Evolutionary conservation across 2,888 invertebrate species (phyloP).

Genomic region (Ganaspis brasiliensis): DNA sequence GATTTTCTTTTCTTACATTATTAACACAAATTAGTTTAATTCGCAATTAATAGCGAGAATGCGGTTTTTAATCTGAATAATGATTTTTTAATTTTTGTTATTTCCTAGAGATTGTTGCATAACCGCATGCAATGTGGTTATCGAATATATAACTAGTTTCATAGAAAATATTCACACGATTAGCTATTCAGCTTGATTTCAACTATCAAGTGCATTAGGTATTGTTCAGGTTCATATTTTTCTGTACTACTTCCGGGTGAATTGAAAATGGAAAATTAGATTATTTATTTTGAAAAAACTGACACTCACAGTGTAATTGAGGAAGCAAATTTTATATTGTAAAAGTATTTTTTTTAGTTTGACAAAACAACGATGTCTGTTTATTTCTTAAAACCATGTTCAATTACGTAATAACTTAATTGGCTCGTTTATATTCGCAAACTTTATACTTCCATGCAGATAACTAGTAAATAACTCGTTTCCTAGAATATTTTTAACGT

Average conservation of each 20-base stretch:
- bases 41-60: background rate
- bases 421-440: slow-evolving; percentile 2
- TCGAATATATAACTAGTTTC: slow-evolving; percentile 47
- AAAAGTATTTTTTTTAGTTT: background rate
- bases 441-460: background rate
- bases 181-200: background rate
- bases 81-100: slow-evolving; percentile 44
- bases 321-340: slow-evolving; percentile 1
- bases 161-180: slow-evolving; percentile 41
- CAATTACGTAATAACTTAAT: slow-evolving; percentile 18
- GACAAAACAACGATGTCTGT: background rate
- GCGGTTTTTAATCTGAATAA: slow-evolving; percentile 46
- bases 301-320: background rate
- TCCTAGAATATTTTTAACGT: background rate
- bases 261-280: background rate
- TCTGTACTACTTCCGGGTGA: background rate
- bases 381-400: background rate
- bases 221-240: background rate
- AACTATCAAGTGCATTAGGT: background rate
- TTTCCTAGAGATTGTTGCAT: slow-evolving; percentile 47
- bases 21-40: background rate
- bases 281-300: background rate
- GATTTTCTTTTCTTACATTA: too few species aligned
- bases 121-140: slow-evolving; percentile 52
- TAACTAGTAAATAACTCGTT: slow-evolving; percentile 11